Conservation (phyloP, 1,140 invertebrate genomes). For the Planococcus citri region DNA sequence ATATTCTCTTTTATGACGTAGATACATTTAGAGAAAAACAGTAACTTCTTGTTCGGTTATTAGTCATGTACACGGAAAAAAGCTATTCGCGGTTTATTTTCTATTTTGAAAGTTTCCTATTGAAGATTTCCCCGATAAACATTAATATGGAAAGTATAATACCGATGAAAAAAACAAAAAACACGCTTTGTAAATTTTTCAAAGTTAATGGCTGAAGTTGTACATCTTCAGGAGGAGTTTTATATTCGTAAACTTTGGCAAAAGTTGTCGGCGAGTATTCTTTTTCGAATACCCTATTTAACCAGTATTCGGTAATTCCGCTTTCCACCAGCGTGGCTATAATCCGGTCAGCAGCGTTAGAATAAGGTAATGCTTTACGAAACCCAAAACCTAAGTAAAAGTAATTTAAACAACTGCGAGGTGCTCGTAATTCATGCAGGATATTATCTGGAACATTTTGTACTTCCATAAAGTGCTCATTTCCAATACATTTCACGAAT, state of each 20-base stretch:
- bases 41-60: too few relatives aligned
- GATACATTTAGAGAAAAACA: too few relatives aligned
- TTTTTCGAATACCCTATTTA: constrained; percentile 13
- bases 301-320: constrained; percentile 22
- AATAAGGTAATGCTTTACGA: constrained; percentile 10
- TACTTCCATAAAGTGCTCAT: constrained; percentile 23
- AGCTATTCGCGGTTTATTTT: not conserved
- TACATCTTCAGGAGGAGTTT: not conserved
- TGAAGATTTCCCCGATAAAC: not conserved
- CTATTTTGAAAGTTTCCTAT: not conserved
- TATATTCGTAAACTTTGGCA: constrained; percentile 21
- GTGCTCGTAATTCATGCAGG: constrained; percentile 21
- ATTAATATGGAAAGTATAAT: not conserved
- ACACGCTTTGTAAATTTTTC: not conserved
- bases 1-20: too few relatives aligned
- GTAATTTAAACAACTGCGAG: not conserved
- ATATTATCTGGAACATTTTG: constrained; percentile 10
- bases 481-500: constrained; percentile 21
- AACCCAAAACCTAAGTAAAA: constrained; percentile 22
- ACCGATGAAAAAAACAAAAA: not conserved
- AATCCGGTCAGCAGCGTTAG: not conserved
- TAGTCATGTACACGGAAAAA: too few relatives aligned
- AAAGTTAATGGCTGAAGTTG: not conserved
- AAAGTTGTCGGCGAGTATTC: constrained; percentile 19
- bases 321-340: constrained; percentile 15